Percentiles rank a stretch among this genome's conserved stretches.
Evolutionary conservation across 2,888 invertebrate species (phyloP).

Genomic region (Leptinotarsa rubiginosa): DNA sequence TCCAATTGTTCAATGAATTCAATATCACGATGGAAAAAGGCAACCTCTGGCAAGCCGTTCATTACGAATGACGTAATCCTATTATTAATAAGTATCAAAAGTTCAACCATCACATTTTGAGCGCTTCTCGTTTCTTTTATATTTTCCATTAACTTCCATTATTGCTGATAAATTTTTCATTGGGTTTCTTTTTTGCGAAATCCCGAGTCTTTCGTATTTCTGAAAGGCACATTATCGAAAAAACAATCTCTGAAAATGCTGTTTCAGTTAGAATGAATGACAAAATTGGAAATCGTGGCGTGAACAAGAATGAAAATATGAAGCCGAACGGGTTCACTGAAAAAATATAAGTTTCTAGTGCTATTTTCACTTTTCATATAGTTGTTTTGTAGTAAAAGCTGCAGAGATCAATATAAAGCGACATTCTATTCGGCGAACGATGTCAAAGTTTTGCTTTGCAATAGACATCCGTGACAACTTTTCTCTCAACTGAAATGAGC

Average conservation of each 20-base stretch:
- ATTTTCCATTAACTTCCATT: conserved; percentile 14
- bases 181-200: neutral
- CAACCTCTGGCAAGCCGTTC: neutral
- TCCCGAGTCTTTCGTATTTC: neutral
- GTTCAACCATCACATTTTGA: conserved; percentile 10
- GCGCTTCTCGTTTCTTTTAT: conserved; percentile 1
- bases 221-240: conserved; percentile 13
- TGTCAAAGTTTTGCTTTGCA: no score
- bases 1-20: no score
- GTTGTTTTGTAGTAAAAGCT: no score
- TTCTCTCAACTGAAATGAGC: no score
- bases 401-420: no score
- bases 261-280: neutral
- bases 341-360: no score
- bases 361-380: no score
- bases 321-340: neutral
- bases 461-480: no score
- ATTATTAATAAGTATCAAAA: conserved; percentile 9
- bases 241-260: neutral
- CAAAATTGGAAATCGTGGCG: conserved; percentile 3
- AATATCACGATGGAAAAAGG: neutral
- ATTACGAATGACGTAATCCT: neutral
- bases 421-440: no score
- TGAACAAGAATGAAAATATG: neutral
- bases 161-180: conserved; percentile 3